Conservation (phyloP, 1,140 invertebrate genomes). For the Dendrolimus punctatus region DNA sequence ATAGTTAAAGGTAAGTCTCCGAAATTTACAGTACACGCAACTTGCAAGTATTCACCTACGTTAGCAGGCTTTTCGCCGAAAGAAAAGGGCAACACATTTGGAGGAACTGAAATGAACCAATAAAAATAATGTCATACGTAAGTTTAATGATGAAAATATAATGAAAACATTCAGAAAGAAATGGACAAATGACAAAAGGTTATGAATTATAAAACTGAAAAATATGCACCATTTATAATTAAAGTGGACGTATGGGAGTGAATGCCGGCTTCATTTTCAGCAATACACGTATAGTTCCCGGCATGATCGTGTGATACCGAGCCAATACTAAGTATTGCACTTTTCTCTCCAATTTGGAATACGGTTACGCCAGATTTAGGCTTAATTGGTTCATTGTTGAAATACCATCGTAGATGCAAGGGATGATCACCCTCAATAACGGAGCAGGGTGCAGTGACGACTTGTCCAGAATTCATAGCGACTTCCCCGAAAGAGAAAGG, state of each 20-base stretch:
- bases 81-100: conserved; percentile 75
- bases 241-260: conserved; percentile 65
- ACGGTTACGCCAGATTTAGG: conserved; percentile 69
- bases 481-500: conserved; percentile 82
- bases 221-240: conserved; percentile 74
- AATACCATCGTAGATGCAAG: conserved; percentile 79
- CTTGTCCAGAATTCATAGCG: conserved; percentile 78
- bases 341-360: conserved; percentile 76
- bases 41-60: conserved; percentile 79
- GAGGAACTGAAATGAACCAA: conserved; percentile 66
- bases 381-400: conserved; percentile 74
- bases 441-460: conserved; percentile 78
- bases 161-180: neutral
- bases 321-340: conserved; percentile 78
- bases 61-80: conserved; percentile 79
- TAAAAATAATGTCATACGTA: neutral
- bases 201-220: conserved; percentile 5
- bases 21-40: conserved; percentile 88
- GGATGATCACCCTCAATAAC: conserved; percentile 83
- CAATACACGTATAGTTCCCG: conserved; percentile 79
- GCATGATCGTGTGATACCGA: conserved; percentile 75
- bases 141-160: neutral
- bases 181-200: neutral
- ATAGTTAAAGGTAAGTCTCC: conserved; percentile 88
- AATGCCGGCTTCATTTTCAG: conserved; percentile 76